Percentiles rank a stretch among this genome's conserved stretches.
These are phyloP conservation scores for Thereva unica DNA, from an alignment of 2,888 invertebrate species.

Conservation along the genomic window DNA sequence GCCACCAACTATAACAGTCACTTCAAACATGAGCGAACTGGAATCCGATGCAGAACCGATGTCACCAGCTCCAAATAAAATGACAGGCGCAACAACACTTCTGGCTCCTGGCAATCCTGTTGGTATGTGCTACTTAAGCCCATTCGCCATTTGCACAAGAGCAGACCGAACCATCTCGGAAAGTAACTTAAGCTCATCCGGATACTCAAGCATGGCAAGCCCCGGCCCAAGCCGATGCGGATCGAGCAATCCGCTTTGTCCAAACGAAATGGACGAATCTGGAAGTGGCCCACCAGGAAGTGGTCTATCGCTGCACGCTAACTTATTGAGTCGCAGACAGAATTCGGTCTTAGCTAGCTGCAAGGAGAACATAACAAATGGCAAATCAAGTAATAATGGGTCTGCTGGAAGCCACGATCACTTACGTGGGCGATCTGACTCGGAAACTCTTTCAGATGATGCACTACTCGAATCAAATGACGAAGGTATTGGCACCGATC, in stretches of 20 bases:
- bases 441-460: constrained; percentile 75
- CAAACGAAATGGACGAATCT: constrained; percentile 75
- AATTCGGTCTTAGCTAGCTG: constrained; percentile 66
- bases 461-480: constrained; percentile 73
- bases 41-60: constrained; percentile 74
- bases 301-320: constrained; percentile 48
- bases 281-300: constrained; percentile 60
- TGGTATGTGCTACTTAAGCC: constrained; percentile 76
- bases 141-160: constrained; percentile 73
- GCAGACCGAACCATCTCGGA: constrained; percentile 79
- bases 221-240: constrained; percentile 82
- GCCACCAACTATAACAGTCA: constrained; percentile 74
- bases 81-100: constrained; percentile 58
- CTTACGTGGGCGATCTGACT: constrained; percentile 68
- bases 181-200: constrained; percentile 81
- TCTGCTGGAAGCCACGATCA: constrained; percentile 39
- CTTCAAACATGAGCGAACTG: constrained; percentile 73
- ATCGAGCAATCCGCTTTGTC: constrained; percentile 78
- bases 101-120: constrained; percentile 54
- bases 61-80: constrained; percentile 64
- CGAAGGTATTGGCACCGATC: constrained; percentile 78
- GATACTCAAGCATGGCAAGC: constrained; percentile 84
- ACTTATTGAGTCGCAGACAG: constrained; percentile 63
- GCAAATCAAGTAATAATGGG: constrained; percentile 41
- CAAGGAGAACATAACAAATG: constrained; percentile 59